Evolutionary conservation across 2,888 invertebrate species (phyloP).

Genomic region (Dicycla oo): DNA sequence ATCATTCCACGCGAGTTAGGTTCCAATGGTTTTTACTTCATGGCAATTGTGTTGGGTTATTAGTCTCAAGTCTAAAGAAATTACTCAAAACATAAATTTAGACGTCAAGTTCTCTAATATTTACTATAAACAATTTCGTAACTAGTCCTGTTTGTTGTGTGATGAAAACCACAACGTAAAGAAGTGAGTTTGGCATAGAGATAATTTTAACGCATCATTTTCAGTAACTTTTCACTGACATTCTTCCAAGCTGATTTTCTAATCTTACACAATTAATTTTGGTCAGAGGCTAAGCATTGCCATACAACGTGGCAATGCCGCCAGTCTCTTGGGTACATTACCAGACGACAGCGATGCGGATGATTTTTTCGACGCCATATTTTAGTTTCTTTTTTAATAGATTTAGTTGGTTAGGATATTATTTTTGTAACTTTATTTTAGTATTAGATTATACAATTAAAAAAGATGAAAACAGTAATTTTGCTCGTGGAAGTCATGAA

Average conservation of each 20-base stretch:
- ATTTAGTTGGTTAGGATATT: too few relatives aligned
- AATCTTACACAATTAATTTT: neutral
- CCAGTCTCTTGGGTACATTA: too few relatives aligned
- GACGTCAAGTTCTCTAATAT: conserved; percentile 9
- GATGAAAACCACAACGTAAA: conserved; percentile 2
- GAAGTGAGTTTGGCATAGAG: neutral
- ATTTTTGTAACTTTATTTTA: too few relatives aligned
- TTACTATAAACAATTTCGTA: conserved; percentile 1
- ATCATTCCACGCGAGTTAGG: conserved; percentile 2
- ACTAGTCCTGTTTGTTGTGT: conserved; percentile 2
- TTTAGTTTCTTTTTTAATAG: too few relatives aligned
- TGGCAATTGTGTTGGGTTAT: neutral
- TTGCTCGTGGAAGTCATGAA: neutral
- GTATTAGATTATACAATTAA: too few relatives aligned
- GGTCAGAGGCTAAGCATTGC: too few relatives aligned
- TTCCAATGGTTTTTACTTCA: conserved; percentile 24
- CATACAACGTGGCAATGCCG: too few relatives aligned
- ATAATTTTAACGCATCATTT: neutral
- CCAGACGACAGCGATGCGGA: too few relatives aligned
- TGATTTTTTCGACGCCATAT: too few relatives aligned
- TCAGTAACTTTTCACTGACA: conserved; percentile 1
- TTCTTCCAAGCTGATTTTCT: neutral
- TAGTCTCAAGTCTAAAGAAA: neutral
- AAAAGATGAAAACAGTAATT: too few relatives aligned
- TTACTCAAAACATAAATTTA: conserved; percentile 2